Evolutionary conservation across 2,797 vertebrate genomes (phyloP).

Genomic region (Typhlichthys eigenmanni): DNA sequence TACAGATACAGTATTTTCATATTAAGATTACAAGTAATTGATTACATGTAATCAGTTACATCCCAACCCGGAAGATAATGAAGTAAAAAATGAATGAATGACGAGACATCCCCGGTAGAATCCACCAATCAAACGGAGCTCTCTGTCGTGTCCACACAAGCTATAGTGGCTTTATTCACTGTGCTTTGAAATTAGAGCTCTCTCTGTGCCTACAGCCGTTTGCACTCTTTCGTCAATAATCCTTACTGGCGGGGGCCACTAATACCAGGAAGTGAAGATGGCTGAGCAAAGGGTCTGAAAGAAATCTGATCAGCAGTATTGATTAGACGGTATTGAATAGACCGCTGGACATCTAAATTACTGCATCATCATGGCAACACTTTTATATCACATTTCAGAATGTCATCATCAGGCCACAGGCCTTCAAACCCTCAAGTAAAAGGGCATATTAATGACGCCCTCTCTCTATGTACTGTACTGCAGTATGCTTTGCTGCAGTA

Average conservation of each 20-base stretch:
- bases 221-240: constrained; percentile 50
- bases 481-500: too few relatives aligned
- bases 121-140: not conserved
- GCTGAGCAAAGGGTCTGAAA: constrained; percentile 37
- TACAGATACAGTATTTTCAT: too few relatives aligned
- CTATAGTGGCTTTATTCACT: not conserved
- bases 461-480: not conserved
- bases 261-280: constrained; percentile 45
- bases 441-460: too few relatives aligned
- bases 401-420: constrained; percentile 11
- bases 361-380: constrained; percentile 33
- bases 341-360: constrained; percentile 55
- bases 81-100: too few relatives aligned
- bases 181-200: not conserved
- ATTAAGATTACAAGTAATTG: too few relatives aligned
- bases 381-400: constrained; percentile 39
- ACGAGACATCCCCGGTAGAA: too few relatives aligned
- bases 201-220: constrained; percentile 26
- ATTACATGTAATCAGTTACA: too few relatives aligned
- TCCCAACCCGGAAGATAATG: too few relatives aligned
- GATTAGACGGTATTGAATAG: constrained; percentile 47
- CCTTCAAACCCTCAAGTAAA: constrained; percentile 5
- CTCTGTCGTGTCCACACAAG: not conserved
- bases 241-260: constrained; percentile 27
- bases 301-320: constrained; percentile 64